Evolutionary conservation across 2,888 invertebrate genomes (phyloP).

Genomic region (Branchipolynoe longqiensis): DNA sequence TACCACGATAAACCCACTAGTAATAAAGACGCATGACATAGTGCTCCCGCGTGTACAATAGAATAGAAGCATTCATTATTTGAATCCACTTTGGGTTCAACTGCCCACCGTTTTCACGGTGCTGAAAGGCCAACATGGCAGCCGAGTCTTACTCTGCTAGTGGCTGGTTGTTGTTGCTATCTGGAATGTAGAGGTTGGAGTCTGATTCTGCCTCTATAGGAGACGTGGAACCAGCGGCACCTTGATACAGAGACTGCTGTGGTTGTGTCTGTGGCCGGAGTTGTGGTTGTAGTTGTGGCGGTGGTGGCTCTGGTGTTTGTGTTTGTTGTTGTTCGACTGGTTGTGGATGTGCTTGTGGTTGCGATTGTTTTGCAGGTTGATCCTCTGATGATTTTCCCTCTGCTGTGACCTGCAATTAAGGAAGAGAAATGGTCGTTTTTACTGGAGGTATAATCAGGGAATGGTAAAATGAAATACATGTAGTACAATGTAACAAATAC

Average conservation of each 20-base stretch:
- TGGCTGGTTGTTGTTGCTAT: conserved; percentile 31
- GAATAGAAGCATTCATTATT: too few relatives aligned
- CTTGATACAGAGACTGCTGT: not conserved
- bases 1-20: too few relatives aligned
- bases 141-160: conserved; percentile 25
- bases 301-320: not conserved
- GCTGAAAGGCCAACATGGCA: too few relatives aligned
- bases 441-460: not conserved
- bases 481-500: too few relatives aligned
- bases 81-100: too few relatives aligned
- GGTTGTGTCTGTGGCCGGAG: not conserved
- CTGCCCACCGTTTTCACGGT: too few relatives aligned
- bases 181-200: conserved; percentile 48
- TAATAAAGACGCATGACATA: too few relatives aligned
- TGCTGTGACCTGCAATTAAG: conserved; percentile 1
- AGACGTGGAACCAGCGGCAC: not conserved
- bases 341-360: conserved; percentile 7
- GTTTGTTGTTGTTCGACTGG: not conserved
- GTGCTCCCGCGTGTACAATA: too few relatives aligned
- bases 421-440: not conserved
- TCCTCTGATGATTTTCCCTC: conserved; percentile 14
- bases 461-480: too few relatives aligned
- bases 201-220: not conserved
- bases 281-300: not conserved
- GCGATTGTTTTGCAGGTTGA: not conserved